Conservation (phyloP, 2,888 invertebrate species). For the Cylindroiulus punctatus region DNA sequence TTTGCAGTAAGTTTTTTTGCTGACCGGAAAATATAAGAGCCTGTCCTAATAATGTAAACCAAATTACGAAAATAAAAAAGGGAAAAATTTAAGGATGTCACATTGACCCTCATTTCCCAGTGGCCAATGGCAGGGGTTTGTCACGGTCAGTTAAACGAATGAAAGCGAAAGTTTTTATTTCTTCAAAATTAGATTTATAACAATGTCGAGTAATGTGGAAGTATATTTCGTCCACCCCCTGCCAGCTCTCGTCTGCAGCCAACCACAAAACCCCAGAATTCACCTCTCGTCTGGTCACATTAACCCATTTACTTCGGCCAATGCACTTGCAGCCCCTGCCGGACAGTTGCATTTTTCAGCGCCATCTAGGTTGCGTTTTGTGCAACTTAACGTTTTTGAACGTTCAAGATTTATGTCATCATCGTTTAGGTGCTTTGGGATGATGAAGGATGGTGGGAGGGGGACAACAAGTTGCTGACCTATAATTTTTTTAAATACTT, state of each 20-base stretch:
- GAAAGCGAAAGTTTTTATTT: slow-evolving; percentile 18
- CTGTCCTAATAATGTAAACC: slow-evolving; percentile 18
- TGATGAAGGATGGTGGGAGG: too few relatives aligned
- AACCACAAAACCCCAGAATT: not conserved
- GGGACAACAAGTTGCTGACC: too few relatives aligned
- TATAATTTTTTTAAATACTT: too few relatives aligned
- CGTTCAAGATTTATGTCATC: too few relatives aligned
- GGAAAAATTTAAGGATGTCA: not conserved
- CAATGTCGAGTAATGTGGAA: slow-evolving; percentile 18
- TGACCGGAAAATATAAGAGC: not conserved
- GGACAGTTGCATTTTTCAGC: too few relatives aligned
- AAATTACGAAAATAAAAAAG: not conserved
- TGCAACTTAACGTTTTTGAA: too few relatives aligned
- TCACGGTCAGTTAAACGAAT: slow-evolving; percentile 7
- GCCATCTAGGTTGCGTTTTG: too few relatives aligned
- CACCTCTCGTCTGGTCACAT: too few relatives aligned
- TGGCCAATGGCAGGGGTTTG: not conserved
- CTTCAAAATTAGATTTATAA: not conserved
- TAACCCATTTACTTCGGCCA: not conserved
- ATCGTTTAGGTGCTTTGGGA: too few relatives aligned
- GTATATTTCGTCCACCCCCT: slow-evolving; percentile 18
- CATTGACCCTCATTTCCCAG: not conserved
- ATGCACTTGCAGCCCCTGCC: not conserved
- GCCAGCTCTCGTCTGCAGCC: not conserved
- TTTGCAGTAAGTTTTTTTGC: not conserved